Base-by-base conservation (phyloP, 2,113 vertebrate genomes). In the Myrmecophaga tridactyla region DNA sequence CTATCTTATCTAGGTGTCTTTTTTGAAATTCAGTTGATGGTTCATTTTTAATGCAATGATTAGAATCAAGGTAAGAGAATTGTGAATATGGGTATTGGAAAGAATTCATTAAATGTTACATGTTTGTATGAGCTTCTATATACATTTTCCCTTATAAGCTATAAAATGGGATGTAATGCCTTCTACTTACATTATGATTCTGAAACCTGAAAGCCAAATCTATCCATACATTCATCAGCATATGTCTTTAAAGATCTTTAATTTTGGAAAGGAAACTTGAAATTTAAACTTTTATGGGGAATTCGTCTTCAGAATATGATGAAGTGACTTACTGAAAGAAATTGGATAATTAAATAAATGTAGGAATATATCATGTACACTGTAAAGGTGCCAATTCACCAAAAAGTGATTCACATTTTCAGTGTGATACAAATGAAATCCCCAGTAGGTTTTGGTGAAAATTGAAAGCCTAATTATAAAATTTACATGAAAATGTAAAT, bases 241-340 rank as follows among this genome's bases (percentile, higher is more conserved):
- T 80, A 31, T 13, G 51, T 67, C 77, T 89, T 85, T 73, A 58
- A 85, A 78, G 25, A 25, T 70, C 25, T 89, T 15, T 94, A 67
- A 76, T 82, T 88, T 93, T 43, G 25, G 6, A 72, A 63, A 65
- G 81, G 10, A 41, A 86, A 86, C 67, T 75, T 76, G 56, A 77
- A 93, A 73, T 58, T 81, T 92, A 75, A 89, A 46, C 12, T 83
- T 21, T 17, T 9, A 75, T 23, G 15, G n/a, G 5, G 5, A 29
- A 7, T 43, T 65, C 13, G 15, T 77, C 29, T 70, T 73, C 23
- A 80, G 27, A 88, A 73, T 43, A 7, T 91, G 51, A 53, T 81
- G 17, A 86, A 93, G 14, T 65, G 63, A 73, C 84, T 90, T 69
- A 86, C 36, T 91, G 87, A 80, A 0, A 89, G n/a, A 91, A 89